phyloP scores from a whole-genome alignment of 2,797 vertebrate species.

The Balearica regulorum region DNA sequence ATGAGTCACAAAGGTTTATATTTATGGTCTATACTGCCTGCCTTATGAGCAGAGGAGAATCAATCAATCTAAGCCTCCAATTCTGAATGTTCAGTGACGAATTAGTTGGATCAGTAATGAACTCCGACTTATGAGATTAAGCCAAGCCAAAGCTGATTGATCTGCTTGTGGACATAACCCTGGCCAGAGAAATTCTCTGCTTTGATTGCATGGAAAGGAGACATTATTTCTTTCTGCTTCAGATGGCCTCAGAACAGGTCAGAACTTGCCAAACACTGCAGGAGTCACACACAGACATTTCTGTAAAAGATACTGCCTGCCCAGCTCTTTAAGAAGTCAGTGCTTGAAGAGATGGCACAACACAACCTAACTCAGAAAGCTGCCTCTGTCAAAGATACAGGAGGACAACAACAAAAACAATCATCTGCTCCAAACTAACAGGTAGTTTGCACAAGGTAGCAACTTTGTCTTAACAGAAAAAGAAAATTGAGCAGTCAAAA shows the following conservation, averaged over 20 bases:
- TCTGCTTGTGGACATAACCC: not conserved
- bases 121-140: not conserved
- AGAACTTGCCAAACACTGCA: not conserved
- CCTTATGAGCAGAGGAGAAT: not conserved
- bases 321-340: not conserved
- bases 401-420: not conserved
- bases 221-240: not conserved
- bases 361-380: not conserved
- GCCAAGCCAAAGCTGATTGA: not conserved
- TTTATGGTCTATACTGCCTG: not conserved
- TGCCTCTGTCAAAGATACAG: not conserved
- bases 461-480: not conserved
- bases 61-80: not conserved
- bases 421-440: not conserved
- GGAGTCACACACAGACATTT: not conserved
- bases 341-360: not conserved
- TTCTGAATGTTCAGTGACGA: not conserved
- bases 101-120: not conserved
- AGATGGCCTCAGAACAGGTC: not conserved
- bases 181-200: not conserved
- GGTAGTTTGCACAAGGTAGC: not conserved
- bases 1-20: not conserved
- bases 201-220: not conserved
- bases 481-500: not conserved
- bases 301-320: not conserved